Conservation (phyloP, 2,797 vertebrate species). For the Protonibea diacanthus region DNA sequence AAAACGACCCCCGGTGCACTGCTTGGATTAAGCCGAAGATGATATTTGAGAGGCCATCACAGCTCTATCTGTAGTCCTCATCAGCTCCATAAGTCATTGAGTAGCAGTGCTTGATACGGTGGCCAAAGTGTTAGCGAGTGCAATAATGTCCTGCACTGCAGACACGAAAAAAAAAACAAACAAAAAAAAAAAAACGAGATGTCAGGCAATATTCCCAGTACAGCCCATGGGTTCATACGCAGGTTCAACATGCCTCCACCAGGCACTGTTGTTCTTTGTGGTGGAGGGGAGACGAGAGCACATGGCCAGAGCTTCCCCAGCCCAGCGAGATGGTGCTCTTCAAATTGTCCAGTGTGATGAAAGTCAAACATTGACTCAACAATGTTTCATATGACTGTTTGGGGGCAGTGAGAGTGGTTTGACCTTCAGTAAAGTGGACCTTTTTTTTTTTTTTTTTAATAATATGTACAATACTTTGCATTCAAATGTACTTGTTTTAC, state of each 20-base stretch:
- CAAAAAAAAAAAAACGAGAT: constrained; percentile 45
- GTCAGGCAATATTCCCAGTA: constrained; percentile 72
- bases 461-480: constrained; percentile 78
- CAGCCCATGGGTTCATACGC: constrained; percentile 60
- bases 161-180: constrained; percentile 38
- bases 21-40: constrained; percentile 45
- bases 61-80: constrained; percentile 55
- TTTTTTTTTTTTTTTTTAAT: constrained; percentile 47
- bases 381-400: constrained; percentile 58
- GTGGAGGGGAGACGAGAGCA: constrained; percentile 43
- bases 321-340: constrained; percentile 50
- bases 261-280: constrained; percentile 62
- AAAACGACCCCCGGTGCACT: constrained; percentile 39
- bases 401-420: constrained; percentile 80
- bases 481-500: constrained; percentile 58
- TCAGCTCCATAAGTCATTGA: constrained; percentile 53
- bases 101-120: constrained; percentile 34
- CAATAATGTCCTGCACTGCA: constrained; percentile 74
- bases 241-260: constrained; percentile 65
- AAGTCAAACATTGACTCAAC: constrained; percentile 65
- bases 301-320: constrained; percentile 39
- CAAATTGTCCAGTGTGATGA: constrained; percentile 61
- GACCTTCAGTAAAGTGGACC: constrained; percentile 60
- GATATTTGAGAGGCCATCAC: constrained; percentile 55
- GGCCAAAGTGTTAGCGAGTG: constrained; percentile 61